phyloP scores from a whole-genome alignment of 2,113 vertebrate genomes.

The Terrapene triunguis region DNA sequence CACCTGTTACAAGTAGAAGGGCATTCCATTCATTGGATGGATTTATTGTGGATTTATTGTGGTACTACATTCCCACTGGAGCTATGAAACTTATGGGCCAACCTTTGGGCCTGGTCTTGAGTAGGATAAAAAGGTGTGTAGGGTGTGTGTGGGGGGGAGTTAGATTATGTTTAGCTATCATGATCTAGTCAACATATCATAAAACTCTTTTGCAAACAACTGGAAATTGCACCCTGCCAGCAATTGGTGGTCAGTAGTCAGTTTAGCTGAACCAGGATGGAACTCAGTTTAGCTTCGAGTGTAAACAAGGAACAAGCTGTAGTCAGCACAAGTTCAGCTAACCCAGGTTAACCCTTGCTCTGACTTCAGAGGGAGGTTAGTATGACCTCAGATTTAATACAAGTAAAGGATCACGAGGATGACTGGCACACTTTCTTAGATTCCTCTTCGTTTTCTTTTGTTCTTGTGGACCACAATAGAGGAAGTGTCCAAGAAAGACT shows the following conservation, averaged over 20 bases:
- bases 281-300: background rate
- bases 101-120: background rate
- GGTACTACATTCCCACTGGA: background rate
- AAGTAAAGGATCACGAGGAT: background rate
- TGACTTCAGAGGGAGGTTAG: background rate
- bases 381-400: background rate
- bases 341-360: background rate
- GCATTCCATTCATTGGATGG: background rate
- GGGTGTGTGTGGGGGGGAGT: fast-evolving
- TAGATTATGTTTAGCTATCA: background rate
- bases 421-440: background rate
- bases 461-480: background rate
- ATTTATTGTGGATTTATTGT: background rate
- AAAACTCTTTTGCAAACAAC: background rate
- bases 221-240: background rate
- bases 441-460: background rate
- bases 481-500: background rate
- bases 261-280: fast-evolving
- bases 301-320: background rate
- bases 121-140: fast-evolving
- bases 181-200: background rate
- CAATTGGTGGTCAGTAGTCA: background rate
- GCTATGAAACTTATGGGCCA: background rate
- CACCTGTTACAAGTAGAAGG: background rate
- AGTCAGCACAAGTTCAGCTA: background rate